Evolutionary conservation across 2,113 vertebrate species (phyloP).

Genomic region (Origma solitaria): DNA sequence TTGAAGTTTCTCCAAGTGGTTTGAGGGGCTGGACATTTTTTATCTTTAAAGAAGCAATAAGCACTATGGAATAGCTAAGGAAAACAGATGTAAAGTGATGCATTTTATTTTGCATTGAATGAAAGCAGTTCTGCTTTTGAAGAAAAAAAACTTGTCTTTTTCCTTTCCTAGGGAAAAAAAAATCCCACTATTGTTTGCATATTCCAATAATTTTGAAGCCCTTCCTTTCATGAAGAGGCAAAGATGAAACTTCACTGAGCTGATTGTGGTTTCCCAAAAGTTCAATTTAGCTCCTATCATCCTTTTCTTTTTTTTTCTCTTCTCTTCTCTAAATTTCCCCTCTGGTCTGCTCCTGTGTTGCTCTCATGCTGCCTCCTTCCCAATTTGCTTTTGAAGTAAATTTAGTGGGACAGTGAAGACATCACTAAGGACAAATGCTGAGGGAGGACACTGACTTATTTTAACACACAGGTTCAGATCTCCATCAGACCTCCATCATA

Average conservation of each 20-base stretch:
- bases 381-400: not conserved
- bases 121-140: not conserved
- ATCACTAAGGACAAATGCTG: not conserved
- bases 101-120: not conserved
- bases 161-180: not conserved
- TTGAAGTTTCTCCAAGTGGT: not conserved
- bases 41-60: not conserved
- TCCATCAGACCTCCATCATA: not conserved
- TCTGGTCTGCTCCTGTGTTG: not conserved
- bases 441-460: not conserved
- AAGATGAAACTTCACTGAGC: not conserved
- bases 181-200: rapidly evolving
- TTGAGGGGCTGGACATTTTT: not conserved
- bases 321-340: not conserved
- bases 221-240: not conserved
- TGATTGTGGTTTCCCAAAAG: not conserved
- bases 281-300: not conserved
- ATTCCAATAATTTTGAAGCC: not conserved
- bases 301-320: not conserved
- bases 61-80: not conserved
- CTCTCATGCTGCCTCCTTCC: not conserved
- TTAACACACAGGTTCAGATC: not conserved
- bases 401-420: not conserved
- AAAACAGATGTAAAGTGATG: not conserved
- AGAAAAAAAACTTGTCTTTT: not conserved